Percentiles rank a stretch among this genome's conserved stretches.
Evolutionary conservation across 2,113 vertebrate species (phyloP).

Genomic region (Cinclus cinclus): DNA sequence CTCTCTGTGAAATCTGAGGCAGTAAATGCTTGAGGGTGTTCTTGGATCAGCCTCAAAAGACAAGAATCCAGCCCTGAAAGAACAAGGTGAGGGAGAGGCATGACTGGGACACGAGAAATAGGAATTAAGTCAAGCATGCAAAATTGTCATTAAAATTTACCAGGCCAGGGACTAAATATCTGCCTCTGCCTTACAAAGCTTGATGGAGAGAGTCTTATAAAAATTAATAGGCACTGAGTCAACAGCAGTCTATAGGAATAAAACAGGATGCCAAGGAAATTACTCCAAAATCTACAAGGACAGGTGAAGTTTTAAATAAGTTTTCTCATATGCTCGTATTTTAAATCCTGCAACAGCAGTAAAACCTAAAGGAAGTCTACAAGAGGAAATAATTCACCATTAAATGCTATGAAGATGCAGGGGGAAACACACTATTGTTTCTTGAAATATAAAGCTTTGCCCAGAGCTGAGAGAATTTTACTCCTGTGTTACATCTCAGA

Average conservation of each 20-base stretch:
- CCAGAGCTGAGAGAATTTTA: background rate
- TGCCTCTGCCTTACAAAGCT: background rate
- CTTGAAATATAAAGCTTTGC: background rate
- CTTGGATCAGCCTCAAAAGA: background rate
- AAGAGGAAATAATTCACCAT: background rate
- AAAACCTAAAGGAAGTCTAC: background rate
- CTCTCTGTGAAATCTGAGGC: background rate
- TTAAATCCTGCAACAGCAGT: background rate
- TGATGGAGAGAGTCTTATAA: background rate
- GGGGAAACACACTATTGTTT: background rate
- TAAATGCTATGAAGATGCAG: background rate
- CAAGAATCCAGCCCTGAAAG: background rate
- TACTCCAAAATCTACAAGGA: background rate
- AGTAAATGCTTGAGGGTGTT: background rate
- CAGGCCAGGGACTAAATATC: conserved; percentile 38
- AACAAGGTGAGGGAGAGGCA: background rate
- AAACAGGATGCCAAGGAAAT: background rate
- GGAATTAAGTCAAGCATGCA: conserved; percentile 50
- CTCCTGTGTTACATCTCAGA: background rate
- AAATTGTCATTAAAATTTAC: conserved; percentile 67
- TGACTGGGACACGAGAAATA: background rate
- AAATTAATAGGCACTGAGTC: conserved; percentile 40
- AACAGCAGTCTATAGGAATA: background rate
- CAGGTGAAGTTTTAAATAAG: background rate
- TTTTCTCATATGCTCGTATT: background rate